A percentile compares a stretch with the other conserved stretches of the same genome.
Conservation (phyloP, 2,888 invertebrate species). For the Bruchidius siliquastri region DNA sequence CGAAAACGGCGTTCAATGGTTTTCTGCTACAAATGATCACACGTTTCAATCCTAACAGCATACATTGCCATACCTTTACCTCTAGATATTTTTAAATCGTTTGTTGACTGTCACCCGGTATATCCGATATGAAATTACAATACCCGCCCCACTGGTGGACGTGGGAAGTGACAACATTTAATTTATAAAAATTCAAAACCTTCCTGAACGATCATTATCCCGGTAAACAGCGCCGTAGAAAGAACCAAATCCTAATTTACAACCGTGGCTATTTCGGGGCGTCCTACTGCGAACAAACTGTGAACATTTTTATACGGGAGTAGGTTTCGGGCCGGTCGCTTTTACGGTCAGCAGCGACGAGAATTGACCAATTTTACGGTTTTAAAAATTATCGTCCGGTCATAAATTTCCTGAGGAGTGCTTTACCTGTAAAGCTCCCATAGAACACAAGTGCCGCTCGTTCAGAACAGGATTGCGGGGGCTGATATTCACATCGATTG, state of each 20-base stretch:
- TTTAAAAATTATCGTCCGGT: not conserved
- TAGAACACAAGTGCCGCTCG: not conserved
- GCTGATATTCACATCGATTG: not conserved
- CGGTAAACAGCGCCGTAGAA: slow-evolving; percentile 1
- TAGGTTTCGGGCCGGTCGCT: not conserved
- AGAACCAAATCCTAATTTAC: not conserved
- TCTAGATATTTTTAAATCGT: no score
- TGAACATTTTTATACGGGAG: slow-evolving; percentile 11
- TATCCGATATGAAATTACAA: no score
- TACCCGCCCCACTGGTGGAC: no score
- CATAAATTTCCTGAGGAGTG: not conserved
- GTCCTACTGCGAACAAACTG: slow-evolving; percentile 6
- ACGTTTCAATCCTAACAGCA: no score
- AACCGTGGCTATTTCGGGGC: not conserved
- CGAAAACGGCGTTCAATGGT: no score
- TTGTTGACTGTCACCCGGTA: no score
- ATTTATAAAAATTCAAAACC: slow-evolving; percentile 1
- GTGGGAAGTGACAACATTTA: no score
- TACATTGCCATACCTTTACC: no score
- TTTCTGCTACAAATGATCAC: no score
- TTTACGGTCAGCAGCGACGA: not conserved
- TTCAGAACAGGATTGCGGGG: not conserved
- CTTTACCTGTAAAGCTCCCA: not conserved
- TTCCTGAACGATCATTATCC: not conserved
- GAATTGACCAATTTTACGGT: not conserved